Evolutionary conservation across 2,113 vertebrate genomes (phyloP).

Genomic region (Tachycineta bicolor): DNA sequence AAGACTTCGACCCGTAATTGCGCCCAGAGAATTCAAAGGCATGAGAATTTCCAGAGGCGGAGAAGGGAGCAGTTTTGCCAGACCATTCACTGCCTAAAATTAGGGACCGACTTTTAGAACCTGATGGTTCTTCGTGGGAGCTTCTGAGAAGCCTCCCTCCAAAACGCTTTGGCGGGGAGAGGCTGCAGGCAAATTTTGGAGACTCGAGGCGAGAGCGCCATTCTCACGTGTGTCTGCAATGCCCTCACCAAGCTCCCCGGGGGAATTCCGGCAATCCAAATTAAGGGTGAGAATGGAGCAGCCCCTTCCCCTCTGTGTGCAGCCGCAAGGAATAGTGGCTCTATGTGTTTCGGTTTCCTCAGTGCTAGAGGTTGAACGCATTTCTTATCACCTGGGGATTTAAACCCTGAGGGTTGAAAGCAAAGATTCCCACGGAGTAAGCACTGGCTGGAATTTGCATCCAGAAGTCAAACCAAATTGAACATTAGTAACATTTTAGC

Average conservation of each 20-base stretch:
- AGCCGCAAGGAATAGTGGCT: not conserved
- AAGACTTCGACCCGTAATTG: constrained; percentile 68
- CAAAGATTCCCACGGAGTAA: not conserved
- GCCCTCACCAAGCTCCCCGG: not conserved
- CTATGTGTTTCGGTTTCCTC: not conserved
- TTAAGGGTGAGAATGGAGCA: not conserved
- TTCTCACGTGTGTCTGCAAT: not conserved
- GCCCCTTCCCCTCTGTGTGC: not conserved
- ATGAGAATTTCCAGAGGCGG: not conserved
- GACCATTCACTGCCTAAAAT: not conserved
- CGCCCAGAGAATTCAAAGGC: constrained; percentile 38
- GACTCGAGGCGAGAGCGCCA: not conserved
- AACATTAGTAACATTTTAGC: not conserved
- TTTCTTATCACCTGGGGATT: constrained; percentile 1
- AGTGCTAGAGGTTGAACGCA: not conserved
- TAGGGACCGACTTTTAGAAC: not conserved
- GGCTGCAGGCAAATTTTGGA: not conserved
- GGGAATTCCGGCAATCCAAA: not conserved
- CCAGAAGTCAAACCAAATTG: not conserved
- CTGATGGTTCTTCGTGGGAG: not conserved
- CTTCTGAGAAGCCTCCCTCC: not conserved
- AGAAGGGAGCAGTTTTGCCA: not conserved
- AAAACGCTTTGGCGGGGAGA: not conserved
- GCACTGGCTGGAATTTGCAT: not conserved
- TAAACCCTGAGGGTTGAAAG: not conserved